These are phyloP conservation scores for Gavia stellata DNA, from an alignment of 2,113 vertebrate genomes.

Conservation along the genomic window DNA sequence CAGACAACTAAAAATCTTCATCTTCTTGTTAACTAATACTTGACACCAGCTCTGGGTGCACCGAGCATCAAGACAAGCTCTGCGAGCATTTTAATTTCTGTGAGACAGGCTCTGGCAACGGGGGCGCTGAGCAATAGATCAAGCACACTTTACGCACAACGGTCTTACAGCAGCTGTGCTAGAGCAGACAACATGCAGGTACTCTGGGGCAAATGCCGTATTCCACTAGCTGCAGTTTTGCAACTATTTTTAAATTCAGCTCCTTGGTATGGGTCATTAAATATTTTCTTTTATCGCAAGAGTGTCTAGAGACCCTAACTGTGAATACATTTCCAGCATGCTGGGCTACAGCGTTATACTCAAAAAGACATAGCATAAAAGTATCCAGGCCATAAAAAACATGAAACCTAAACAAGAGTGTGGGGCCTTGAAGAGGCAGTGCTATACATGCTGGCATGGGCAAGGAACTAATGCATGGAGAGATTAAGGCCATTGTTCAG, in stretches of 20 bases:
- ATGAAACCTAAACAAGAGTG: not conserved
- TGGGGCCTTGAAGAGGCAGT: not conserved
- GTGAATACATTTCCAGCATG: not conserved
- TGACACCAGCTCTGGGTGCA: not conserved
- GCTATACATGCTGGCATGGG: not conserved
- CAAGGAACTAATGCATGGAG: not conserved
- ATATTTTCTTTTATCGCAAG: not conserved
- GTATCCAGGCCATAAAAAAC: not conserved
- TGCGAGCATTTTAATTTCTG: not conserved
- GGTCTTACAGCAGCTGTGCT: not conserved
- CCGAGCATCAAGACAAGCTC: not conserved
- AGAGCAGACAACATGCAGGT: not conserved
- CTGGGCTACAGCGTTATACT: not conserved
- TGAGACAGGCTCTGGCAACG: not conserved
- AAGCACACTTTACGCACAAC: not conserved
- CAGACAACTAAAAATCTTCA: not conserved
- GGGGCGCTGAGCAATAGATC: not conserved
- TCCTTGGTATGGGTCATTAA: not conserved
- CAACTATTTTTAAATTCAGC: not conserved
- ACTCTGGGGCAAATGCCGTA: not conserved
- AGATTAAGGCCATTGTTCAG: not conserved
- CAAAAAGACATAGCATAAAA: not conserved
- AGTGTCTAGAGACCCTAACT: not conserved
- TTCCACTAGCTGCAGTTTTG: not conserved
- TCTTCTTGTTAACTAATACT: not conserved